phyloP scores from a whole-genome alignment of 2,888 invertebrate species.

The Phorcus lineatus region DNA sequence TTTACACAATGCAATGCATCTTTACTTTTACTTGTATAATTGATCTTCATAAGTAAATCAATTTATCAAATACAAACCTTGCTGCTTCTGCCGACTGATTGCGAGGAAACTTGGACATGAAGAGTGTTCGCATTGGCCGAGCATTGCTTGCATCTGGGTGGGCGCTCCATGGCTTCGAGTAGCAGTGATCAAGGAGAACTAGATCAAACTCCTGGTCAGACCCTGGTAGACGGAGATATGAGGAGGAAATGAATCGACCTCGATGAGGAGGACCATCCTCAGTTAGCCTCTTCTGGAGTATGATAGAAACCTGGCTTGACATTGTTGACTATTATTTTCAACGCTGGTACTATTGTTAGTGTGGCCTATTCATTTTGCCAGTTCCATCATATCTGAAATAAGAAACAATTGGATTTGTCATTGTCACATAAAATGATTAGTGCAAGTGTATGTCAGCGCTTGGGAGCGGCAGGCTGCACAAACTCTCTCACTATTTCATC shows the following conservation, averaged over 20 bases:
- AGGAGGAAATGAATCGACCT: neutral
- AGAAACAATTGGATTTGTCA: too few species aligned
- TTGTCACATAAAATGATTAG: too few species aligned
- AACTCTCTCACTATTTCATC: too few species aligned
- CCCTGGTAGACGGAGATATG: conserved; percentile 6
- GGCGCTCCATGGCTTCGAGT: conserved; percentile 84
- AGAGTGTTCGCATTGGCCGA: conserved; percentile 77
- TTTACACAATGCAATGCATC: too few species aligned
- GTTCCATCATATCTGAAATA: too few species aligned
- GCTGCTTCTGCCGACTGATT: conserved; percentile 19
- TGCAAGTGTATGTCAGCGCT: too few species aligned
- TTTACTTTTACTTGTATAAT: too few species aligned
- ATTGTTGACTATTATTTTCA: neutral
- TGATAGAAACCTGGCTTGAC: neutral
- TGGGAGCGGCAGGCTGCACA: too few species aligned
- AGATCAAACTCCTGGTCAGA: conserved; percentile 40
- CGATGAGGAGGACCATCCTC: conserved; percentile 11
- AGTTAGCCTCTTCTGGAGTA: neutral
- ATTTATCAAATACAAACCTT: conserved; percentile 30
- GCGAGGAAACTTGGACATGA: conserved; percentile 71
- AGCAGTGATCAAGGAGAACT: conserved; percentile 82
- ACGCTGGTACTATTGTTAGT: too few species aligned
- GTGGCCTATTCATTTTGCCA: too few species aligned
- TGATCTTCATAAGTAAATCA: neutral
- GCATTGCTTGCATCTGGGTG: conserved; percentile 81